These are phyloP conservation scores for Riparia riparia DNA, from an alignment of 2,113 vertebrate species.

Conservation along the genomic window DNA sequence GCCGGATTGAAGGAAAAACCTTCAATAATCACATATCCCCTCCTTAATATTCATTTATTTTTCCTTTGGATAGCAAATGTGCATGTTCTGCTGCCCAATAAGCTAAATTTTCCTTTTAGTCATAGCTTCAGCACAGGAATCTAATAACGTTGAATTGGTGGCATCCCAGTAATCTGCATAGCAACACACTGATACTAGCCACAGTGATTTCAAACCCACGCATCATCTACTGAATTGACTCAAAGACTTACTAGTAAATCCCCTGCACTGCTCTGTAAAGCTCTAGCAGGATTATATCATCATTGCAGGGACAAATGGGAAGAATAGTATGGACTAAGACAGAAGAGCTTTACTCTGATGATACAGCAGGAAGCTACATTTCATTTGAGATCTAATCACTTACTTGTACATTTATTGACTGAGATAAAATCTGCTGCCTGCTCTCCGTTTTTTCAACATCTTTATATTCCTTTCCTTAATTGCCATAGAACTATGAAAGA, in stretches of 20 bases:
- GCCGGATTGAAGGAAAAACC: background rate
- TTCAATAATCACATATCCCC: background rate
- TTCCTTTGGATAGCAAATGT: background rate
- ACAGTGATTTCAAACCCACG: slow-evolving; percentile 10
- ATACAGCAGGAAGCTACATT: background rate
- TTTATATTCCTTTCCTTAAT: background rate
- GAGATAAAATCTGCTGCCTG: background rate
- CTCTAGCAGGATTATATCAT: slow-evolving; percentile 51
- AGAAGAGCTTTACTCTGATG: slow-evolving; percentile 17
- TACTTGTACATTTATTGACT: slow-evolving; percentile 18
- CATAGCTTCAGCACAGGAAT: background rate
- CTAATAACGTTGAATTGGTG: background rate
- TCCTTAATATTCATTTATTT: background rate
- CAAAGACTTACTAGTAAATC: slow-evolving; percentile 57
- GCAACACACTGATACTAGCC: slow-evolving; percentile 12
- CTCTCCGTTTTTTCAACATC: background rate
- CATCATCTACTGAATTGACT: slow-evolving; percentile 49
- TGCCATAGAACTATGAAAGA: background rate
- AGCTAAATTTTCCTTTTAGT: slow-evolving; percentile 16
- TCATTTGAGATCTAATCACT: slow-evolving; percentile 33
- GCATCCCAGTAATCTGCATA: slow-evolving; percentile 49
- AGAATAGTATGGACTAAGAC: slow-evolving; percentile 19
- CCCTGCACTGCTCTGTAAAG: slow-evolving; percentile 18
- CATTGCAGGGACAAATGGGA: slow-evolving; percentile 39
- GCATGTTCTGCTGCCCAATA: background rate